Evolutionary conservation across 2,113 vertebrate genomes (phyloP).

Genomic region (Apistogramma diplotaenia): DNA sequence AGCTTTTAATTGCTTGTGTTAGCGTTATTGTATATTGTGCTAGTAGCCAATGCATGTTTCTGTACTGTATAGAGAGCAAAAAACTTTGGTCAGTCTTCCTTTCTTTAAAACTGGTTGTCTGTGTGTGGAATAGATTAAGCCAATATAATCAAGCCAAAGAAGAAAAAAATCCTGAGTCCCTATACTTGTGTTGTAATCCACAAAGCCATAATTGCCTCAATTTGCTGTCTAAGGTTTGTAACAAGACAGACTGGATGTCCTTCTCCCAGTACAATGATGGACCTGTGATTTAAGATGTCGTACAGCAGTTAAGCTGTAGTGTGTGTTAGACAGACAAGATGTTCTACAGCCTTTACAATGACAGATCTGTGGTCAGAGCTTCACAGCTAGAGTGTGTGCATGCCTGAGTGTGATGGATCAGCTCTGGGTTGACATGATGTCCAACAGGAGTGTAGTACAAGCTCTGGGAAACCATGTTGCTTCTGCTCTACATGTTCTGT

Average conservation of each 20-base stretch:
- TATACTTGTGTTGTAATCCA: slow-evolving; percentile 7
- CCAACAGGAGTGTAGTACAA: slow-evolving; percentile 71
- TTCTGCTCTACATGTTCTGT: slow-evolving; percentile 65
- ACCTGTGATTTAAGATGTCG: slow-evolving; percentile 65
- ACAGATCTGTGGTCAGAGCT: slow-evolving; percentile 60
- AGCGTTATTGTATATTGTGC: not conserved
- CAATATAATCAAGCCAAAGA: slow-evolving; percentile 3
- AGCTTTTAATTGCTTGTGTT: not conserved
- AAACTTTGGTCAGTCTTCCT: not conserved
- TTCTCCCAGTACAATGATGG: slow-evolving; percentile 47
- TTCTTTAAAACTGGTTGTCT: not conserved
- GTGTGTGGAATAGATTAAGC: not conserved
- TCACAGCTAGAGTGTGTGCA: slow-evolving; percentile 36
- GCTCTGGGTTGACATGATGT: slow-evolving; percentile 66
- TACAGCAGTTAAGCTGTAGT: slow-evolving; percentile 54
- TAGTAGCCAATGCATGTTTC: not conserved
- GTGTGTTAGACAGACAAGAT: slow-evolving; percentile 61
- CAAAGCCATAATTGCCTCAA: slow-evolving; percentile 46
- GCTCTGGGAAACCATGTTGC: slow-evolving; percentile 61
- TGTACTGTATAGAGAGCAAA: not conserved
- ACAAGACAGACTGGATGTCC: slow-evolving; percentile 64
- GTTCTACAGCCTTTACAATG: slow-evolving; percentile 67
- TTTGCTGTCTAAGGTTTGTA: slow-evolving; percentile 41
- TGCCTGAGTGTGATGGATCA: slow-evolving; percentile 63
- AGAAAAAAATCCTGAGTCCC: not conserved